A percentile compares a stretch with the other conserved stretches of the same genome.
These are phyloP conservation scores for Myotis findleyi DNA, from an alignment of 2,797 vertebrate species.

Conservation along the genomic window DNA sequence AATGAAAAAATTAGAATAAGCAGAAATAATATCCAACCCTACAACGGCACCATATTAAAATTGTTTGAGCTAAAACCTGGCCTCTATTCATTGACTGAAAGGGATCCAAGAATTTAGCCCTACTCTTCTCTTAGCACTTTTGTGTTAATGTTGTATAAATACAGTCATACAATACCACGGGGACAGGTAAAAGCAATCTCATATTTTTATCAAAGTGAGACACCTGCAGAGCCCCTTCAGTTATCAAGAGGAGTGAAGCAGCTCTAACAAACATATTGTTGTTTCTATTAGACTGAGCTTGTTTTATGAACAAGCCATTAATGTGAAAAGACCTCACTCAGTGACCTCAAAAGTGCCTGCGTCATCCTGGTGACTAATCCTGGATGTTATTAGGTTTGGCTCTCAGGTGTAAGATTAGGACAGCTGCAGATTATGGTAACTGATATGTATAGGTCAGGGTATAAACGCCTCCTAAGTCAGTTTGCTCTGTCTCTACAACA, in stretches of 20 bases:
- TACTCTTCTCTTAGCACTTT: neutral
- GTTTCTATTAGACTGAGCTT: neutral
- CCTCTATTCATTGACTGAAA: slow-evolving; percentile 42
- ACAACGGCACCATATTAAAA: slow-evolving; percentile 74
- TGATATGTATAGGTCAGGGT: neutral
- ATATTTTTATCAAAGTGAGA: slow-evolving; percentile 69
- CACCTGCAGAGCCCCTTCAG: neutral
- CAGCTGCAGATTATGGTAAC: neutral
- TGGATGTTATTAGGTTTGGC: neutral
- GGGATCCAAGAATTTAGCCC: neutral
- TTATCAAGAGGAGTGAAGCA: neutral
- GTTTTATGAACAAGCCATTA: neutral
- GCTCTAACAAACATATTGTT: neutral
- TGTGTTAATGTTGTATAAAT: slow-evolving; percentile 68
- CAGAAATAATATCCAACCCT: slow-evolving; percentile 62
- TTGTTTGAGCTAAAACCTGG: slow-evolving; percentile 51
- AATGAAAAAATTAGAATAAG: slow-evolving; percentile 70
- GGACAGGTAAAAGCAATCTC: slow-evolving; percentile 67
- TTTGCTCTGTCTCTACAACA: neutral
- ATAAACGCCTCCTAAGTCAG: neutral
- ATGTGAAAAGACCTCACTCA: slow-evolving; percentile 23
- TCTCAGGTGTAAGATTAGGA: slow-evolving; percentile 23
- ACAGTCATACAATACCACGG: slow-evolving; percentile 44
- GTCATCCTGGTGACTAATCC: slow-evolving; percentile 31
- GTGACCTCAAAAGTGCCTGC: slow-evolving; percentile 42